These are phyloP conservation scores for Rhynchomys soricoides DNA, from an alignment of 2,113 vertebrate species.

Conservation along the genomic window DNA sequence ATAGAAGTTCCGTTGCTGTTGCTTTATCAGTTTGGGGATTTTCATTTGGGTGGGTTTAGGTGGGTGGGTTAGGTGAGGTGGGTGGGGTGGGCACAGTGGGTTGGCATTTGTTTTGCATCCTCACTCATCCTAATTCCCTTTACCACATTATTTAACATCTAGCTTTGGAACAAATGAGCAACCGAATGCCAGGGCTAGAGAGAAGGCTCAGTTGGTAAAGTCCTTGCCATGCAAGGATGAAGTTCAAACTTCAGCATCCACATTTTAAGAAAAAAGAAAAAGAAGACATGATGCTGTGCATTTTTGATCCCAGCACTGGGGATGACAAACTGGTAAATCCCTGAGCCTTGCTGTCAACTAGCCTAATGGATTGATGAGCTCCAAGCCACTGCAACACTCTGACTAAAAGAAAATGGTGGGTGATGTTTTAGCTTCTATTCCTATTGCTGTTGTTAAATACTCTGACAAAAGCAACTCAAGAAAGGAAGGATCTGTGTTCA, in stretches of 20 bases:
- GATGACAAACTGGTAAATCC: no score
- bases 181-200: not conserved
- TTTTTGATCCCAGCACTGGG: not conserved
- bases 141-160: slow-evolving; percentile 64
- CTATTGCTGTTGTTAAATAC: not conserved
- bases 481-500: not conserved
- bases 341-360: not conserved
- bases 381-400: not conserved
- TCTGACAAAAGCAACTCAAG: not conserved
- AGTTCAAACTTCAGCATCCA: not conserved
- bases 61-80: not conserved
- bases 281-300: no score
- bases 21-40: not conserved
- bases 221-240: not conserved
- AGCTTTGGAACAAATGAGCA: not conserved
- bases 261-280: not conserved
- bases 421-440: not conserved
- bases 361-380: not conserved
- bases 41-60: not conserved
- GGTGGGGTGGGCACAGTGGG: no score
- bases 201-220: not conserved
- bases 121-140: slow-evolving; percentile 63
- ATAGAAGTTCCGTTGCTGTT: not conserved
- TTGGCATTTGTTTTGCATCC: not conserved
- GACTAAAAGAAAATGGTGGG: not conserved